These are phyloP conservation scores for Peromyscus eremicus DNA, from an alignment of 2,797 vertebrate genomes.

Conservation along the genomic window DNA sequence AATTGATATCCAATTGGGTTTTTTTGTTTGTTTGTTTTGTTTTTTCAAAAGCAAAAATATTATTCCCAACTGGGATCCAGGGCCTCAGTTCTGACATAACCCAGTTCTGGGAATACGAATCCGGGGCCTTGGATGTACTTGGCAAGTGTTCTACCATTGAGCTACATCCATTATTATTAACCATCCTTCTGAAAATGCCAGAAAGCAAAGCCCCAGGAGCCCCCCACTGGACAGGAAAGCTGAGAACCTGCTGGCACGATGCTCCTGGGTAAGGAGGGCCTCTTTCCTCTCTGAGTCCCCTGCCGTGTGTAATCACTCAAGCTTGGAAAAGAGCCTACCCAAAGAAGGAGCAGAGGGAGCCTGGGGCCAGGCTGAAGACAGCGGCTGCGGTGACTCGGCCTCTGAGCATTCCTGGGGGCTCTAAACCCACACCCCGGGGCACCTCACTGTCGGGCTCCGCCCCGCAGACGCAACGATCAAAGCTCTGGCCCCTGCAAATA, in stretches of 20 bases:
- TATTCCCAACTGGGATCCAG: neutral
- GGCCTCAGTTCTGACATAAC: neutral
- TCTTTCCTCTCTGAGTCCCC: neutral
- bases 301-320: neutral
- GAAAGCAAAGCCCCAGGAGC: neutral
- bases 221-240: neutral
- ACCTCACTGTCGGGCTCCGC: neutral
- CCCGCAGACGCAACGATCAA: slow-evolving; percentile 24
- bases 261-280: neutral
- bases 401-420: slow-evolving; percentile 63
- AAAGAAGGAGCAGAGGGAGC: neutral
- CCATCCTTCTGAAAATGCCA: slow-evolving; percentile 13
- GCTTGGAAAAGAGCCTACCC: slow-evolving; percentile 39
- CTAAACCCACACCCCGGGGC: neutral
- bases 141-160: neutral
- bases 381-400: neutral
- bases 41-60: slow-evolving; percentile 56
- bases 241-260: neutral
- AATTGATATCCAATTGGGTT: neutral
- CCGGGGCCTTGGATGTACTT: neutral
- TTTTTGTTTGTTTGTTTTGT: neutral
- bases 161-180: neutral
- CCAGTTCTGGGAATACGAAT: neutral
- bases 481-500: slow-evolving; percentile 61
- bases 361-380: neutral